Conservation (phyloP, 2,888 invertebrate genomes). For the Stratiomys singularior region DNA sequence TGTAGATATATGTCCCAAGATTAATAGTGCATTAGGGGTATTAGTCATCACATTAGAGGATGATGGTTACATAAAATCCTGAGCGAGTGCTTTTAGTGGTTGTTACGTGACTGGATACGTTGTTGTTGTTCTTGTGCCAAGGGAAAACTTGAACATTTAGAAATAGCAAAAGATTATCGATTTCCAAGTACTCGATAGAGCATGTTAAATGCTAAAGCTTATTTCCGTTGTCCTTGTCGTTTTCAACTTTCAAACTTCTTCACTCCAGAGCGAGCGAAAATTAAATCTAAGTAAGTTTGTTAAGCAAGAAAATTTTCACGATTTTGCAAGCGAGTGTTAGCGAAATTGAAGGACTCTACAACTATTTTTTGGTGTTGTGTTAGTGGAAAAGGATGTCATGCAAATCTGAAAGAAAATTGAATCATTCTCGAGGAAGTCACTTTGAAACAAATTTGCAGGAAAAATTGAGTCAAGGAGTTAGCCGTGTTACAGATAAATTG, state of each 20-base stretch:
- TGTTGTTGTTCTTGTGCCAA: neutral
- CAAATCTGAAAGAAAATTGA: no score
- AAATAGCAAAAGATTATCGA: neutral
- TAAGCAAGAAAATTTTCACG: no score
- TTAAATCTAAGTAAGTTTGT: no score
- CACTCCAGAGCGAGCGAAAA: neutral
- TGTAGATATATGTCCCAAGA: neutral
- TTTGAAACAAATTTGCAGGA: no score
- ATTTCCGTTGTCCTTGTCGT: neutral
- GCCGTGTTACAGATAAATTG: no score
- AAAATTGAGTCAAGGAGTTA: no score
- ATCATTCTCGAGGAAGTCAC: no score
- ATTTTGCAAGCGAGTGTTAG: no score
- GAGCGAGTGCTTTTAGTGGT: neutral
- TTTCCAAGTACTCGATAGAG: neutral
- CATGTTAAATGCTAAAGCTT: neutral
- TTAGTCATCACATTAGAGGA: slow-evolving; percentile 15
- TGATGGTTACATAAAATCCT: slow-evolving; percentile 1
- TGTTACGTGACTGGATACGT: neutral
- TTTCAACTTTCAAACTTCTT: neutral
- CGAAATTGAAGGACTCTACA: no score
- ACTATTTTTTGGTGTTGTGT: no score
- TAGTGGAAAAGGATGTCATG: no score
- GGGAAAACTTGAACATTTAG: neutral
- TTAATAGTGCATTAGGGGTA: slow-evolving; percentile 2